Percentiles rank a stretch among this genome's conserved stretches.
These are phyloP conservation scores for Molanna angustata DNA, from an alignment of 2,888 invertebrate species.

Conservation along the genomic window DNA sequence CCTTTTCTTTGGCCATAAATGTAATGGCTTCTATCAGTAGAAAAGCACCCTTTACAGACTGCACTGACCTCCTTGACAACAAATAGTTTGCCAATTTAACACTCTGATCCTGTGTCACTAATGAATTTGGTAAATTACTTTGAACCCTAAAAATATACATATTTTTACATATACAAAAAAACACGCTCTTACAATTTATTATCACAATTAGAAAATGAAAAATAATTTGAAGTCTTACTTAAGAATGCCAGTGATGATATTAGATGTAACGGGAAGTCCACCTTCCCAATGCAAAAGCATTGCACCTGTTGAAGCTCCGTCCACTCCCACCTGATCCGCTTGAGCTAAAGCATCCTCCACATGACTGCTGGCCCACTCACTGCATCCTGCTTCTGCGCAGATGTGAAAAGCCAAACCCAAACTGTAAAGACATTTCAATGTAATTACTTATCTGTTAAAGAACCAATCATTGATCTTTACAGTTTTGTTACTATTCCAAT, in stretches of 20 bases:
- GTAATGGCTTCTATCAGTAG: constrained; percentile 76
- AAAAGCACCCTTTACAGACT: constrained; percentile 78
- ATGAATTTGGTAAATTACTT: constrained; percentile 54
- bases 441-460: no score
- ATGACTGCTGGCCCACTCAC: constrained; percentile 62
- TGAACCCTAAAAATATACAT: constrained; percentile 14
- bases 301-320: constrained; percentile 59
- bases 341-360: constrained; percentile 92
- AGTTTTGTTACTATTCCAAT: no score
- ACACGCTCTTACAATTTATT: background rate
- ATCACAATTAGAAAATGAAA: no score
- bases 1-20: constrained; percentile 67
- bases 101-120: constrained; percentile 73
- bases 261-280: constrained; percentile 74
- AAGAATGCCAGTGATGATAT: constrained; percentile 57
- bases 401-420: constrained; percentile 82
- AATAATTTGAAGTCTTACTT: no score
- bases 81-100: constrained; percentile 90
- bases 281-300: constrained; percentile 89
- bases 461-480: no score
- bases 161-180: background rate
- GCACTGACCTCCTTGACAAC: constrained; percentile 84
- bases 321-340: constrained; percentile 79
- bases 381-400: constrained; percentile 70
- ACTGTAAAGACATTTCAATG: constrained; percentile 48